Conservation (phyloP, 2,888 invertebrate genomes). For the Eremobia ochroleuca region DNA sequence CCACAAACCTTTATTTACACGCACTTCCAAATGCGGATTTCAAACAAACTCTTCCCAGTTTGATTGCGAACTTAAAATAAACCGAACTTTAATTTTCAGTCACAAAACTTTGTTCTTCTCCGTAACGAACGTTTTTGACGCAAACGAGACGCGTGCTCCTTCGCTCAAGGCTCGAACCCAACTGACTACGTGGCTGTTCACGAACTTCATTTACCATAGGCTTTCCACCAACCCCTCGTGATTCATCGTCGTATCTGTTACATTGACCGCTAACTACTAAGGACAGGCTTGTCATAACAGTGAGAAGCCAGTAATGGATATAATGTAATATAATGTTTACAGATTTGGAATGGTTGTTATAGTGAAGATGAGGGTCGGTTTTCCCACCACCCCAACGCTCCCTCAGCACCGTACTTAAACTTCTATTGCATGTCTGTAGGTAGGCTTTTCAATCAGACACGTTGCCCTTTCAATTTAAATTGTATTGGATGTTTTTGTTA, state of each 20-base stretch:
- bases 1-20: constrained; percentile 72
- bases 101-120: constrained; percentile 79
- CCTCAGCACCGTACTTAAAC: constrained; percentile 77
- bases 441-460: constrained; percentile 85
- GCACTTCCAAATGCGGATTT: constrained; percentile 69
- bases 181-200: constrained; percentile 70
- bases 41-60: constrained; percentile 67
- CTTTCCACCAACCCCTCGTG: constrained; percentile 47
- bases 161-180: constrained; percentile 67
- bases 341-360: constrained; percentile 14
- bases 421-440: constrained; percentile 85
- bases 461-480: constrained; percentile 71
- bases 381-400: constrained; percentile 70
- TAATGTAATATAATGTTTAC: constrained; percentile 2
- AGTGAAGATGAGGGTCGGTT: constrained; percentile 63
- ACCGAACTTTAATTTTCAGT: constrained; percentile 72
- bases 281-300: background rate
- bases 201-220: constrained; percentile 67
- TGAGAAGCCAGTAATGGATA: constrained; percentile 66
- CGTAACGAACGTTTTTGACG: constrained; percentile 70
- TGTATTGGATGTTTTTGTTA: constrained; percentile 64
- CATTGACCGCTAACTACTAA: constrained; percentile 66
- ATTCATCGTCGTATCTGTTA: constrained; percentile 45
- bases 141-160: constrained; percentile 69
- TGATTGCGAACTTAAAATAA: constrained; percentile 71